Base-by-base conservation (phyloP, 2,113 vertebrate genomes). In the Lipophrys pholis region DNA sequence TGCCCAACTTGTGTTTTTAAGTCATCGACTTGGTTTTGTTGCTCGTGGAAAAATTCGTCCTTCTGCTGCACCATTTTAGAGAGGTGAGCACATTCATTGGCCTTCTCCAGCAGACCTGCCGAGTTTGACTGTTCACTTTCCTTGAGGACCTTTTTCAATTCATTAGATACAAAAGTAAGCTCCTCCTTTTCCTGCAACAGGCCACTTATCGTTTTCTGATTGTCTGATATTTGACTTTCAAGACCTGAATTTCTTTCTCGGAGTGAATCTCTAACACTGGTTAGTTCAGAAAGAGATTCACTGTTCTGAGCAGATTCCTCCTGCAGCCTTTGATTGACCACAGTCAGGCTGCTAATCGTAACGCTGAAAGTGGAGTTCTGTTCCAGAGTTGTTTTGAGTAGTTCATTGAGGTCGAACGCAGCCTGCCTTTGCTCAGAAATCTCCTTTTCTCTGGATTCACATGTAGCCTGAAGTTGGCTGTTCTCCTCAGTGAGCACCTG, bases 51-150 rank as follows among this genome's bases (percentile, higher is more conserved):
- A 5, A 85, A 65, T 17, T 94, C 90, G 43, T 92, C 92, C 55
- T 79, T 93, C 59, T 94, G 89, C 4, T 2, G 69, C 14, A 96
- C 80, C 8, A 82, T 86, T 64, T 82, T 73, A 11, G 82, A 83
- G 53, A 96, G 82, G 51, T 75, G 0, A 45, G 59, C 56, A 61
- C 90, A 95, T 49, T 95, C 91, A 5, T 78, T 92, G 36, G 90
- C 93, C 69, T 95, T 96, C 59, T 94, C 89, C 2, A 83, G 75
- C 59, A 96, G 86, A 73, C 76, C 89, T 54, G 92, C 87, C 17
- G 92, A 78, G 51, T 90, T 46, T 0, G 89, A 90, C 39, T 69
- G 74, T 57, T 94, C 86, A 17, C 88, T 93, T 64, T 95, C 89
- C 68, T 89, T 21, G 0, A 94, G 74, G 52, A 87, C 52, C 8